Evolutionary conservation across 1,140 invertebrate species (phyloP).

Genomic region (Apis dorsata): DNA sequence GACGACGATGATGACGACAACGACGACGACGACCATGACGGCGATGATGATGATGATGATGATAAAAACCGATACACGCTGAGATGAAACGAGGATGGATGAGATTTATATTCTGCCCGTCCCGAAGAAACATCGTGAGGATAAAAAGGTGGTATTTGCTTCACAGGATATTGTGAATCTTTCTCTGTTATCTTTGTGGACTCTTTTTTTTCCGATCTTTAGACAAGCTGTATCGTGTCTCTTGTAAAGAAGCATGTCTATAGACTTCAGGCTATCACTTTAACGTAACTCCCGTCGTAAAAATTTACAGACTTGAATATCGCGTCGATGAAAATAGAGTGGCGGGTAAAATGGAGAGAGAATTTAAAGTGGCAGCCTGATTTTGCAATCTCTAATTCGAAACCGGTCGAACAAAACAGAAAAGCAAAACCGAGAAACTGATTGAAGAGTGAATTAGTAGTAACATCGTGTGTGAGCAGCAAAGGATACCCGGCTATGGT

Average conservation of each 20-base stretch:
- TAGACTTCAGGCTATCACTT: slow-evolving; percentile 2
- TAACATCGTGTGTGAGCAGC: slow-evolving; percentile 44
- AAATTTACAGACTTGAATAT: neutral
- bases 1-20: neutral
- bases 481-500: slow-evolving; percentile 47
- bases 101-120: slow-evolving; percentile 34
- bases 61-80: slow-evolving; percentile 19
- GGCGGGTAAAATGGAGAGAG: too few species aligned
- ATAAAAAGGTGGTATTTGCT: neutral
- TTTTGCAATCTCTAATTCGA: neutral
- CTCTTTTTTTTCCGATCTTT: neutral
- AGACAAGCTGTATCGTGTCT: slow-evolving; percentile 25
- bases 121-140: slow-evolving; percentile 23
- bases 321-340: too few species aligned
- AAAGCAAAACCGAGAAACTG: slow-evolving; percentile 25
- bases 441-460: slow-evolving; percentile 32
- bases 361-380: slow-evolving; percentile 4
- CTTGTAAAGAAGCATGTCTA: slow-evolving; percentile 6
- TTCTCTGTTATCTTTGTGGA: neutral
- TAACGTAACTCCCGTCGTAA: neutral
- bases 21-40: neutral
- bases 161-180: neutral
- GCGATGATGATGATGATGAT: neutral
- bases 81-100: slow-evolving; percentile 51
- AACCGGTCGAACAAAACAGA: slow-evolving; percentile 25